Evolutionary conservation across 2,113 vertebrate species (phyloP).

Genomic region (Xenopus laevis): DNA sequence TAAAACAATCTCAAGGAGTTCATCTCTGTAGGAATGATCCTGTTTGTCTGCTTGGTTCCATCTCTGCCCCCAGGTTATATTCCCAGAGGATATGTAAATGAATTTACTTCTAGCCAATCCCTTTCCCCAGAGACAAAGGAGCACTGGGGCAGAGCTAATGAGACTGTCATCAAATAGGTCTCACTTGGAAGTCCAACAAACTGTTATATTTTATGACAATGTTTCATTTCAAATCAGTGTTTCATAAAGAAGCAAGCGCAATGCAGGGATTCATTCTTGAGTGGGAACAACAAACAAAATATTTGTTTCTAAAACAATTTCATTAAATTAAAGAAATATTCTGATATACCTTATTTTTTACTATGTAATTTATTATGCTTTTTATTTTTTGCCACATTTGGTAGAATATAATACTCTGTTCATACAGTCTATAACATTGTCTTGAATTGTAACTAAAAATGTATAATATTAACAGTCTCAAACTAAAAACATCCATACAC

Average conservation of each 20-base stretch:
- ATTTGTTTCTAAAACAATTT: too few species aligned
- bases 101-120: not conserved
- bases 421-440: too few species aligned
- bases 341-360: too few species aligned
- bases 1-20: not conserved
- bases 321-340: too few species aligned
- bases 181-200: constrained; percentile 29
- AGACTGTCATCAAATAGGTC: constrained; percentile 29
- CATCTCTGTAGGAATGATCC: not conserved
- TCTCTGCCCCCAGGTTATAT: not conserved
- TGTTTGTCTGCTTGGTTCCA: not conserved
- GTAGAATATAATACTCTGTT: too few species aligned
- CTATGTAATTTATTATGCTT: too few species aligned
- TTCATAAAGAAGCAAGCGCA: not conserved
- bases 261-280: not conserved
- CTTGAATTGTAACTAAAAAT: too few species aligned
- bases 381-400: too few species aligned
- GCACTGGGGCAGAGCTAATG: constrained; percentile 29
- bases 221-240: constrained; percentile 5
- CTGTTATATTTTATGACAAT: constrained; percentile 32
- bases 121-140: constrained; percentile 20
- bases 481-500: too few species aligned
- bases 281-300: too few species aligned
- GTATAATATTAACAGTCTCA: too few species aligned
- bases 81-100: constrained; percentile 34